Percentiles rank a stretch among this genome's conserved stretches.
These are phyloP conservation scores for Octopus sinensis DNA, from an alignment of 1,140 invertebrate species.

Conservation along the genomic window DNA sequence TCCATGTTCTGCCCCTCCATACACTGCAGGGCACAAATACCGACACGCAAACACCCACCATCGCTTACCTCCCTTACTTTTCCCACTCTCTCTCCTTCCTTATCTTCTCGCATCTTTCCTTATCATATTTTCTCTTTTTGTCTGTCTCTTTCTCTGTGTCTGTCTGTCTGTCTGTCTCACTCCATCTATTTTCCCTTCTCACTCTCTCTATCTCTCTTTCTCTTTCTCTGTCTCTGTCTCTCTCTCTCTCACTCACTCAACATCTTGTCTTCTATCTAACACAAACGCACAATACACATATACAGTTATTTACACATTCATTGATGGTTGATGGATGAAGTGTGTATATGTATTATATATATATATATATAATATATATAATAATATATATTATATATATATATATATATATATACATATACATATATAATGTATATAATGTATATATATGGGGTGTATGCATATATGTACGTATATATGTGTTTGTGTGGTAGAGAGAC, in stretches of 20 bases:
- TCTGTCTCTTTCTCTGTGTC: background rate
- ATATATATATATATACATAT: background rate
- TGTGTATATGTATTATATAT: background rate
- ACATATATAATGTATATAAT: background rate
- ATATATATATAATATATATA: too few species aligned
- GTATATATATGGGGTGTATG: background rate
- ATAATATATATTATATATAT: too few species aligned
- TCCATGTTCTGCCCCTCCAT: too few species aligned
- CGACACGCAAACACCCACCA: background rate
- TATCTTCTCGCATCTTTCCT: background rate
- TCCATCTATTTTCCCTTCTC: constrained; percentile 2
- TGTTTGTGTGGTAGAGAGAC: background rate
- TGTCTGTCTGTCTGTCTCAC: background rate
- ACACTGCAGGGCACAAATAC: too few species aligned
- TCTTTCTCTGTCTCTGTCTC: background rate
- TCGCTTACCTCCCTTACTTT: background rate
- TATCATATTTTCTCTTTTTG: background rate
- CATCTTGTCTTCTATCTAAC: constrained; percentile 38
- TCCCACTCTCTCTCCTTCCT: background rate
- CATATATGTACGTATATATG: background rate
- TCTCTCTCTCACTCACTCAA: constrained; percentile 16
- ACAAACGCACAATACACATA: background rate
- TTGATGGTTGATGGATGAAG: background rate
- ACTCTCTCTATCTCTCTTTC: constrained; percentile 11
- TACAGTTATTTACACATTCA: too few species aligned